These are phyloP conservation scores for Atractosteus spatula DNA, from an alignment of 2,113 vertebrate genomes.

Conservation along the genomic window DNA sequence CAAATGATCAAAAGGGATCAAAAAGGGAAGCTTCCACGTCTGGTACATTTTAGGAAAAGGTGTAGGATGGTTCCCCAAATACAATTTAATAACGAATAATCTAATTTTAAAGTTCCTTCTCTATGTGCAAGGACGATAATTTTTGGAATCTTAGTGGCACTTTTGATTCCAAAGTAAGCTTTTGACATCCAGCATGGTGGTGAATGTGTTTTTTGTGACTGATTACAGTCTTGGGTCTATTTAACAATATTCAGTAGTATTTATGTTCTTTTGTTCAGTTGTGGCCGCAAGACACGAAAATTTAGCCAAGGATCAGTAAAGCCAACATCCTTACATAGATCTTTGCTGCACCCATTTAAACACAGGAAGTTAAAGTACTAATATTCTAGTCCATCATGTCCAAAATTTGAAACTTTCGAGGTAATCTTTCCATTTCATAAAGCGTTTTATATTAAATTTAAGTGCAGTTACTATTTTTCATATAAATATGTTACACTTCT, in stretches of 20 bases:
- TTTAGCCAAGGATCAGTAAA: background rate
- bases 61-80: no score
- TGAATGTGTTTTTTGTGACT: constrained; percentile 15
- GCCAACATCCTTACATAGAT: background rate
- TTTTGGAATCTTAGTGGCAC: background rate
- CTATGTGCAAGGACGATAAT: background rate
- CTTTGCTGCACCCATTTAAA: background rate
- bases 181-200: constrained; percentile 3
- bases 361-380: background rate
- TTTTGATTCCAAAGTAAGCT: constrained; percentile 8
- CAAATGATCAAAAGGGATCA: no score
- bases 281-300: background rate
- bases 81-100: no score
- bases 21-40: no score
- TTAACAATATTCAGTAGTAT: constrained; percentile 10
- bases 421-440: background rate
- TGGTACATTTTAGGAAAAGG: no score
- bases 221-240: constrained; percentile 15
- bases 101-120: background rate
- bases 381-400: background rate
- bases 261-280: constrained; percentile 1
- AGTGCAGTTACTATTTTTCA: background rate
- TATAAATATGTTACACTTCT: background rate
- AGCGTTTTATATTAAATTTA: no score
- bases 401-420: constrained; percentile 4